phyloP scores from a whole-genome alignment of 2,888 invertebrate species.

The Eupithecia pulchellata region DNA sequence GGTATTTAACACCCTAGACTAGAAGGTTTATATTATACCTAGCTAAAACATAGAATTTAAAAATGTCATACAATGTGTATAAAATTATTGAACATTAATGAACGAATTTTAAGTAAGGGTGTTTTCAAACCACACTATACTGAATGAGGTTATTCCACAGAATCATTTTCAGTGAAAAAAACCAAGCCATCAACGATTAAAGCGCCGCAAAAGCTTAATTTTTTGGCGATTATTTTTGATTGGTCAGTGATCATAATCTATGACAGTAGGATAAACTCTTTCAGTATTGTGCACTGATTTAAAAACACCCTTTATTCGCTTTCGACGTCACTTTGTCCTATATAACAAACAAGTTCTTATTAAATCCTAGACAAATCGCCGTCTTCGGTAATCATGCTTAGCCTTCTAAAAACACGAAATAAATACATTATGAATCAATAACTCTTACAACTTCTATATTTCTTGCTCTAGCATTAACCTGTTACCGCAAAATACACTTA shows the following conservation, averaged over 20 bases:
- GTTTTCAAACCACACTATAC: too few relatives aligned
- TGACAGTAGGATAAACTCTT: too few relatives aligned
- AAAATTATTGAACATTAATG: background rate
- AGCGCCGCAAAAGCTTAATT: too few relatives aligned
- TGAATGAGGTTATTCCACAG: too few relatives aligned
- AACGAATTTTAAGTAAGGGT: background rate
- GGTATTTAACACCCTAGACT: constrained; percentile 1
- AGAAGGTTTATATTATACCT: too few relatives aligned
- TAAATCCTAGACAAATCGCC: background rate
- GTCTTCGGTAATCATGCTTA: background rate
- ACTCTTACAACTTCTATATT: background rate
- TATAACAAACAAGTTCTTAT: too few relatives aligned
- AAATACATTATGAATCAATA: background rate
- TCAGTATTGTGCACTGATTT: too few relatives aligned
- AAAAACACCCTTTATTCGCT: too few relatives aligned
- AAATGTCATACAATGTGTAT: background rate
- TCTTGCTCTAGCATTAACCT: background rate
- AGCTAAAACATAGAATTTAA: background rate
- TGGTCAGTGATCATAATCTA: too few relatives aligned
- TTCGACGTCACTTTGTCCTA: background rate
- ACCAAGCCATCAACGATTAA: too few relatives aligned
- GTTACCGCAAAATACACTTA: background rate
- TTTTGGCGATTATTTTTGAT: too few relatives aligned
- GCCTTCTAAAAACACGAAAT: background rate
- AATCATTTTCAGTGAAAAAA: too few relatives aligned